Conservation (phyloP, 2,113 vertebrate species). For the Labeo catla region DNA sequence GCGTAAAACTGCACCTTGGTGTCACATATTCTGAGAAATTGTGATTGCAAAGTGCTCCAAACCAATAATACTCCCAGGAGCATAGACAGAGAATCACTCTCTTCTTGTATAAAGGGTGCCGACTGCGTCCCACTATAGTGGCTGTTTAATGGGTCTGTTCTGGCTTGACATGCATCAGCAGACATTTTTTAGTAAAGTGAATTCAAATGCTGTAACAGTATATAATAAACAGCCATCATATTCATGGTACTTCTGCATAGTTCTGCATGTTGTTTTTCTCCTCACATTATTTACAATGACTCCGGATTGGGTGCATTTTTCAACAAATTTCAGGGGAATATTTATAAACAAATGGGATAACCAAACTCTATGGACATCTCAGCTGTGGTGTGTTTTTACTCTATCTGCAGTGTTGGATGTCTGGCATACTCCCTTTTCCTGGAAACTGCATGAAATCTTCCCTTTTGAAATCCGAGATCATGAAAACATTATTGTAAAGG, state of each 20-base stretch:
- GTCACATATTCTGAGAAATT: slow-evolving; percentile 68
- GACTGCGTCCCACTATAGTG: slow-evolving; percentile 39
- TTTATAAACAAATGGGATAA: slow-evolving; percentile 34
- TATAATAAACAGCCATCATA: slow-evolving; percentile 1
- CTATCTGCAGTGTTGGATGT: slow-evolving; percentile 55
- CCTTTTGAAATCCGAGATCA: slow-evolving; percentile 67
- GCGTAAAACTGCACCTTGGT: slow-evolving; percentile 65
- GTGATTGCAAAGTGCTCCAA: slow-evolving; percentile 70
- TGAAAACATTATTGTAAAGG: slow-evolving; percentile 72
- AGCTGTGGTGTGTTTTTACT: slow-evolving; percentile 46
- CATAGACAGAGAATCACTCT: background rate
- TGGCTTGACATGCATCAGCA: background rate
- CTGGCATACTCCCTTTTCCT: slow-evolving; percentile 58
- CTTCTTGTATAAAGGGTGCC: background rate
- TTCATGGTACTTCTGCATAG: background rate
- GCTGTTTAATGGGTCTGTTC: slow-evolving; percentile 20
- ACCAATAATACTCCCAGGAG: slow-evolving; percentile 56
- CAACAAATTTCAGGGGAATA: slow-evolving; percentile 12
- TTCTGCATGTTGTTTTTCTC: background rate
- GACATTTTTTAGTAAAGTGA: slow-evolving; percentile 5
- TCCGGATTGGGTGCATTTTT: background rate
- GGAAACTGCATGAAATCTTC: slow-evolving; percentile 62
- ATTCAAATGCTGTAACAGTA: background rate
- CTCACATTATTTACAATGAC: background rate
- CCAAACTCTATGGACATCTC: slow-evolving; percentile 15